Conservation (phyloP, 2,113 vertebrate species). For the Pluvialis apricaria region DNA sequence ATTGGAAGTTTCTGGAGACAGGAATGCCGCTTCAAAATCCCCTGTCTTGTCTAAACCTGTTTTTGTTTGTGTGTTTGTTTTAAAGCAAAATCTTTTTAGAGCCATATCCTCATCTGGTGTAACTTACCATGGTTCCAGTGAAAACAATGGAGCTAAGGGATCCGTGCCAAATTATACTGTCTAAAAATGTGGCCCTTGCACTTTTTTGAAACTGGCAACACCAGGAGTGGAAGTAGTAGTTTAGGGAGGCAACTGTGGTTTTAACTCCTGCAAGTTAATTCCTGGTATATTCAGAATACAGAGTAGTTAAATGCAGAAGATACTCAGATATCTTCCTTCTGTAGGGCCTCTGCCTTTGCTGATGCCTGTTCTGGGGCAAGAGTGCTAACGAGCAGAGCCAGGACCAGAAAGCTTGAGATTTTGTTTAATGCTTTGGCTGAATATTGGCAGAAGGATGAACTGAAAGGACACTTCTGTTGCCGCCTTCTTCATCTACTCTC, state of each 20-base stretch:
- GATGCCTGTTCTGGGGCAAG: neutral
- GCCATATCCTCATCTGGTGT: slow-evolving; percentile 25
- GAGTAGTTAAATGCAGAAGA: neutral
- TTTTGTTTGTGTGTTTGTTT: slow-evolving; percentile 49
- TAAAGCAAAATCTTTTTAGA: neutral
- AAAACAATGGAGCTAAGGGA: slow-evolving; percentile 7
- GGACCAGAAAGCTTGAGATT: neutral
- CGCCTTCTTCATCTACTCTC: neutral
- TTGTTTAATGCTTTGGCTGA: neutral
- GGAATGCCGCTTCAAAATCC: slow-evolving; percentile 6
- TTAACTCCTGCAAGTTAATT: neutral
- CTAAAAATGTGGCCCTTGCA: neutral
- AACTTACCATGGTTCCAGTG: slow-evolving; percentile 14
- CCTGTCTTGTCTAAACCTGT: neutral
- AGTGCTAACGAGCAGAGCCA: rapidly evolving
- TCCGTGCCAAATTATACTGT: neutral
- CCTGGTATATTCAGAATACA: neutral
- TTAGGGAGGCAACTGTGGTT: neutral
- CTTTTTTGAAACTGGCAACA: neutral
- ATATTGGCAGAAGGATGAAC: neutral
- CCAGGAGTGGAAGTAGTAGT: neutral
- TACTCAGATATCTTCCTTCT: neutral
- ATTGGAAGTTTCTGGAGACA: slow-evolving; percentile 34
- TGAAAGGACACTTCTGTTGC: neutral
- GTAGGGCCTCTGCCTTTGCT: neutral